A percentile compares a stretch with the other conserved stretches of the same genome.
Evolutionary conservation across 2,888 invertebrate genomes (phyloP).

Genomic region (Rhimphoctona megacephalus): DNA sequence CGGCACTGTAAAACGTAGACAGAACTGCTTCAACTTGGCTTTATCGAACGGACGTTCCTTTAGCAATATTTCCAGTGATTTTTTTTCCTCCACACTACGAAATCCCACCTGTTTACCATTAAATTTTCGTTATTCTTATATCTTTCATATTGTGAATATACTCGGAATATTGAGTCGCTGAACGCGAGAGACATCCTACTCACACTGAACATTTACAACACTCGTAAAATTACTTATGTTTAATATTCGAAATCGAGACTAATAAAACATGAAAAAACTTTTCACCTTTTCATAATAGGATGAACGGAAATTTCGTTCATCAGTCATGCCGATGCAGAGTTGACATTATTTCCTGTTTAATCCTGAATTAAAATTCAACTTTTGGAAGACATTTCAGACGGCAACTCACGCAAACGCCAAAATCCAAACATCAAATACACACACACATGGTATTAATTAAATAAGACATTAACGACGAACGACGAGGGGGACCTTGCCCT

Average conservation of each 20-base stretch:
- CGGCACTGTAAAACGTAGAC: constrained; percentile 93
- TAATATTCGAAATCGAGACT: neutral
- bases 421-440: neutral
- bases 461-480: neutral
- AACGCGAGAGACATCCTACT: neutral
- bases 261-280: neutral
- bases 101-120: constrained; percentile 89
- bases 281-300: constrained; percentile 91
- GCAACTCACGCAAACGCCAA: neutral
- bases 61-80: constrained; percentile 94
- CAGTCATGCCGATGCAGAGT: constrained; percentile 83
- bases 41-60: constrained; percentile 94
- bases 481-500: too few species aligned
- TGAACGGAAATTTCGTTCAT: constrained; percentile 93
- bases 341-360: constrained; percentile 14
- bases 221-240: neutral
- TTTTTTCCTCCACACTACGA: constrained; percentile 95
- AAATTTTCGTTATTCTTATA: neutral
- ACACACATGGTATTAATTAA: neutral
- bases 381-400: neutral
- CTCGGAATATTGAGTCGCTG: neutral
- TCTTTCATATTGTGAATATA: neutral
- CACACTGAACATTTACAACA: neutral
- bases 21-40: constrained; percentile 93
- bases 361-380: neutral